Conservation (phyloP, 2,888 invertebrate species). For the Synanthedon tipuliformis region DNA sequence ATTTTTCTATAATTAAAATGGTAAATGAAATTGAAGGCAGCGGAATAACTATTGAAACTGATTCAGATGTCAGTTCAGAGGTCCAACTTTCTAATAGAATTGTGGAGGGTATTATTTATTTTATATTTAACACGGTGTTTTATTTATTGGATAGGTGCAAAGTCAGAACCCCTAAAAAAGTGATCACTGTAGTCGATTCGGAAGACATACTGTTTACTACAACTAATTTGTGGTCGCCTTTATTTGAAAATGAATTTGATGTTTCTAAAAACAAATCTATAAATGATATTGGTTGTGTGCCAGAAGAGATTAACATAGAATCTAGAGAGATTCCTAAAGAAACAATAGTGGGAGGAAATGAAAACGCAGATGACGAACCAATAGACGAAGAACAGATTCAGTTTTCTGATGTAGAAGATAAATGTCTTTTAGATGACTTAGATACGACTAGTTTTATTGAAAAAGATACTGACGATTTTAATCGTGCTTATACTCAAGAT, state of each 20-base stretch:
- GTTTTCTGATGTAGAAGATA: neutral
- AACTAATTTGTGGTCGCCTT: conserved; percentile 19
- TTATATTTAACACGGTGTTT: conserved; percentile 39
- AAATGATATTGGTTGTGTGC: too few relatives aligned
- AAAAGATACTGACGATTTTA: neutral
- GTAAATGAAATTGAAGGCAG: conserved; percentile 37
- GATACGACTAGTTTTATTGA: neutral
- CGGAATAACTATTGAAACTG: conserved; percentile 27
- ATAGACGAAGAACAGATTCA: neutral
- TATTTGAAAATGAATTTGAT: neutral
- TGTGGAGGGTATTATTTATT: conserved; percentile 46
- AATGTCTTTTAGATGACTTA: too few relatives aligned
- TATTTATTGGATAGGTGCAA: conserved; percentile 17
- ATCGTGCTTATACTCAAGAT: neutral
- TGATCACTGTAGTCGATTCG: conserved; percentile 45
- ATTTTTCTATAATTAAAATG: conserved; percentile 46
- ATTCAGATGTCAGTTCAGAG: conserved; percentile 34
- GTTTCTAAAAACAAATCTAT: neutral
- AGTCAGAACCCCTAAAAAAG: conserved; percentile 22
- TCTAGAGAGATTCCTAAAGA: neutral
- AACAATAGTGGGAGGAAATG: neutral
- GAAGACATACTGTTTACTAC: conserved; percentile 55
- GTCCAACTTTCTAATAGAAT: conserved; percentile 25
- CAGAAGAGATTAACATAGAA: neutral
- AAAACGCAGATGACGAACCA: neutral